Evolutionary conservation across 2,113 vertebrate genomes (phyloP).

Genomic region (Gnathonemus longibarbis): DNA sequence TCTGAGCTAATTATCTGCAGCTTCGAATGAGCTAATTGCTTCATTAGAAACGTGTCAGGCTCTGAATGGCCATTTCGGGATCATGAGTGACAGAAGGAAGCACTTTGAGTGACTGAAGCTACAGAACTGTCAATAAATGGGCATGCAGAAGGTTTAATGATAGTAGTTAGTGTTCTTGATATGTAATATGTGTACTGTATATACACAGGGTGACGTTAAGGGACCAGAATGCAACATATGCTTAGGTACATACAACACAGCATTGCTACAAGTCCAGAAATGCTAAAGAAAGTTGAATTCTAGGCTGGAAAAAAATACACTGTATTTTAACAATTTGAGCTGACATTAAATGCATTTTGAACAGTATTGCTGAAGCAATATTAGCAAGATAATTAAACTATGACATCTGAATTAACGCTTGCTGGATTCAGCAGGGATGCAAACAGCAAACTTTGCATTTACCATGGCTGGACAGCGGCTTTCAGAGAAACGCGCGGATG

Average conservation of each 20-base stretch:
- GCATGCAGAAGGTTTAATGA: neutral
- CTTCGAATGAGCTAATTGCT: neutral
- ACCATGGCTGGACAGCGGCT: neutral
- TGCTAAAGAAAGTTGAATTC: neutral
- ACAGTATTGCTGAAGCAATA: neutral
- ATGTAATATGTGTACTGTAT: neutral
- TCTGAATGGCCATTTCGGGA: neutral
- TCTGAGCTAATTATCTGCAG: neutral
- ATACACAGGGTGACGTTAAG: neutral
- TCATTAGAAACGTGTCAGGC: slow-evolving; percentile 3
- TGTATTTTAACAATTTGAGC: neutral
- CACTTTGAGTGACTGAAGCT: too few relatives aligned
- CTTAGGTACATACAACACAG: neutral
- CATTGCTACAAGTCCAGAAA: neutral
- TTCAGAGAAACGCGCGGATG: neutral
- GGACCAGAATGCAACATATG: neutral
- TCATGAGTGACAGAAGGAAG: neutral
- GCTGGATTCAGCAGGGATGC: neutral
- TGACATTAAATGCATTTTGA: neutral
- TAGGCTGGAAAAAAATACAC: neutral
- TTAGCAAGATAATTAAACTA: neutral
- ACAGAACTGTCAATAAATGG: neutral
- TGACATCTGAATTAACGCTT: neutral
- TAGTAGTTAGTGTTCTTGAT: neutral
- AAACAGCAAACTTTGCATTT: neutral